Base-by-base conservation (phyloP, 2,113 vertebrate species). In the Porphyrio hochstetteri region DNA sequence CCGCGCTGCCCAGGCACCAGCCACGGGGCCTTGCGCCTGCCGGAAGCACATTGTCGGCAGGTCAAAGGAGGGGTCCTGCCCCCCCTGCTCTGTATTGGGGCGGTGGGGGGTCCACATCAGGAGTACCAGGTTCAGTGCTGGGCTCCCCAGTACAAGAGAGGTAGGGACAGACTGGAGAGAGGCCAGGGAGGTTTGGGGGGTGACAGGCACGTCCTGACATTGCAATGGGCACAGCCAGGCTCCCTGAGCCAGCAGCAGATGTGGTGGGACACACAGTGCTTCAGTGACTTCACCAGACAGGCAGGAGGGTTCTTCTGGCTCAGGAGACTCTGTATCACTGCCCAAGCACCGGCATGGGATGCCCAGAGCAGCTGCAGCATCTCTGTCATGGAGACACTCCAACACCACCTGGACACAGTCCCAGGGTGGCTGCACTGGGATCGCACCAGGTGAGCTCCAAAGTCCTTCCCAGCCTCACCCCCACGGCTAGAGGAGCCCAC, bases 401-500 rank as follows among this genome's bases (percentile, higher is more conserved):
- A n/a, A 31, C 36, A 7, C 9, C 44, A 40, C 27, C 35, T 38
- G 59, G 28, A 33, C 16, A 15, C 1, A 21, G 28, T 33, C 59
- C 12, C 28, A 7, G 12, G 7, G n/a, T 40, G 15, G 27, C n/a
- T 8, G 14, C 24, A 44, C 46, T 38, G 59, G 20, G 9, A 9
- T 9, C 25, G 21, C 11, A 33, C 9, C 20, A 27, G 9, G 16
- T 25, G 16, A 38, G 46, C 46, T 52, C 16, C 59, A 78, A 40
- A 29, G 35, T 53, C 35, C 46, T 9, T 40, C 38, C 35, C 46
- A 64, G 13, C 7, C 59, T 20, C 42, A 52, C 5, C 40, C 12
- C 16, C 1, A 1, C 14, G 35, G 27, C 14, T 21, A 3, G 20
- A 20, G 19, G 12, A 33, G 28, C 12, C 19, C 8, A 3, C 8